phyloP scores from a whole-genome alignment of 2,888 invertebrate species.

The Phortica magna region DNA sequence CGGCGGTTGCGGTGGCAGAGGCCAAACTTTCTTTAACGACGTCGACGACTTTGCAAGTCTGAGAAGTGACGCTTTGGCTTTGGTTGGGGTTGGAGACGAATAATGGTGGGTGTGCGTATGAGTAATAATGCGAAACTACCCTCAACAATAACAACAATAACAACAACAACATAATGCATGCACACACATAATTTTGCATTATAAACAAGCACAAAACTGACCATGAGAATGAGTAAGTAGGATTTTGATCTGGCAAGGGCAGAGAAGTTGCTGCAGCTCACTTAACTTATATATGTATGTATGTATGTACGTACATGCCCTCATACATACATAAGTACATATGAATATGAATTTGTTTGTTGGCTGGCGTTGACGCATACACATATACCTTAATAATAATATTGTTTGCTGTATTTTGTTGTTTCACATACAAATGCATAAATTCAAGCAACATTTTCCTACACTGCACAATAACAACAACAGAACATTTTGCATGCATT shows the following conservation, averaged over 20 bases:
- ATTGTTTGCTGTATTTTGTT: slow-evolving; percentile 2
- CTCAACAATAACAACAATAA: slow-evolving; percentile 1
- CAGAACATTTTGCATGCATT: slow-evolving; percentile 64
- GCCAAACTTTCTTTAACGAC: slow-evolving; percentile 10
- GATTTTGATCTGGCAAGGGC: background rate
- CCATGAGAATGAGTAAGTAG: slow-evolving; percentile 8
- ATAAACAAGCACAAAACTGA: slow-evolving; percentile 27
- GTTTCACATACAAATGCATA: slow-evolving; percentile 18
- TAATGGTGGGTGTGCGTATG: background rate
- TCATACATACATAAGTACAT: background rate
- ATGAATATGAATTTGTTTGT: slow-evolving; percentile 6
- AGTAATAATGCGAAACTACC: slow-evolving; percentile 22
- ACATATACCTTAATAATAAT: slow-evolving; percentile 28
- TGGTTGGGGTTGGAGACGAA: background rate
- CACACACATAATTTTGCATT: slow-evolving; percentile 30
- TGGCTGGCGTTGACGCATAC: slow-evolving; percentile 30
- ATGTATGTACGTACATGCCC: slow-evolving; percentile 12
- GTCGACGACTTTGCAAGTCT: background rate
- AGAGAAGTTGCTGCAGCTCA: background rate
- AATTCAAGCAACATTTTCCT: background rate
- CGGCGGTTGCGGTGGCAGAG: background rate
- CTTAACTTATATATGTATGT: slow-evolving; percentile 6
- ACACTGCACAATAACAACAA: slow-evolving; percentile 22
- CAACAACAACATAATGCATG: background rate
- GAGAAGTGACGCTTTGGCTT: background rate